Conservation (phyloP, 2,113 vertebrate genomes). For the Blennius ocellaris region DNA sequence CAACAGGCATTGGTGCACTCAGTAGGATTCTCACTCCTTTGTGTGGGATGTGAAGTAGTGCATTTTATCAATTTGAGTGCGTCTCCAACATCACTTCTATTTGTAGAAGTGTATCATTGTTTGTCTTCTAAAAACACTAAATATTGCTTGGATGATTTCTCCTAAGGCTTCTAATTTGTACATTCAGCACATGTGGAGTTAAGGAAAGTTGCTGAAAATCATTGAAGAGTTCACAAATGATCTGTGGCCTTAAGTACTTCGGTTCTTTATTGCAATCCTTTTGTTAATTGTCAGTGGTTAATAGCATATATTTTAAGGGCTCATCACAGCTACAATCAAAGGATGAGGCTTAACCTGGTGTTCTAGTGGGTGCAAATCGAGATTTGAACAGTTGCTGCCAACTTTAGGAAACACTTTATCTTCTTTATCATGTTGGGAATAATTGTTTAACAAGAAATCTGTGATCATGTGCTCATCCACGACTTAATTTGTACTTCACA, state of each 20-base stretch:
- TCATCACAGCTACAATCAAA: too few relatives aligned
- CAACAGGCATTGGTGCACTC: too few relatives aligned
- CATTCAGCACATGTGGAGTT: not conserved
- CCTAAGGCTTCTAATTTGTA: not conserved
- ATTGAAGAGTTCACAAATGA: not conserved
- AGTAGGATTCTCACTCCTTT: too few relatives aligned
- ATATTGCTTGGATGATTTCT: not conserved
- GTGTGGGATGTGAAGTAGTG: too few relatives aligned
- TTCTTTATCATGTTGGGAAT: not conserved
- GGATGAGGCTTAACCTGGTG: too few relatives aligned
- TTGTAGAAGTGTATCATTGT: not conserved
- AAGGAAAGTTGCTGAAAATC: not conserved
- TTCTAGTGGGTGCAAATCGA: too few relatives aligned
- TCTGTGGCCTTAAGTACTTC: not conserved
- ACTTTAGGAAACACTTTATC: too few relatives aligned
- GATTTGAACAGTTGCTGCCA: too few relatives aligned
- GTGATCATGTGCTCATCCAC: constrained; percentile 3
- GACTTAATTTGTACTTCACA: constrained; percentile 6
- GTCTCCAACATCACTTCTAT: not conserved
- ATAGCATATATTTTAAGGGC: too few relatives aligned
- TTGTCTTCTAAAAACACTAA: not conserved
- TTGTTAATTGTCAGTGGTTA: too few relatives aligned
- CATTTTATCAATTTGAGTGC: not conserved
- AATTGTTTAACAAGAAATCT: not conserved
- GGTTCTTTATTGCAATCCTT: too few relatives aligned